Conservation (phyloP, 1,140 invertebrate genomes). For the Brachionus rubens region DNA sequence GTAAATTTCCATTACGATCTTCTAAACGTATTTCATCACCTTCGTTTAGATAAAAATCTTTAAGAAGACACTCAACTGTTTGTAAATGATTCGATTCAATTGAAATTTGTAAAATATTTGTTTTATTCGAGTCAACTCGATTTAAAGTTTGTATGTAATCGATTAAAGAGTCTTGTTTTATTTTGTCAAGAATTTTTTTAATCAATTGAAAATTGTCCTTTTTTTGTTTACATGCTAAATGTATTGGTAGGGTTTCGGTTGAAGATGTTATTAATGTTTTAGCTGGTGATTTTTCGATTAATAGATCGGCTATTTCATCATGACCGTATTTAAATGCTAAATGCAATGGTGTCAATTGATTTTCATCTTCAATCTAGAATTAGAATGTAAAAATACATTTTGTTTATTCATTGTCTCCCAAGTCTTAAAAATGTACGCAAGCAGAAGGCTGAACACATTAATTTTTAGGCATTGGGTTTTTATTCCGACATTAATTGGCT, state of each 20-base stretch:
- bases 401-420: too few relatives aligned
- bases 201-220: constrained; percentile 13
- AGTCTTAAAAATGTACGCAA: too few relatives aligned
- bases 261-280: not conserved
- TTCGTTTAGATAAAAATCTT: not conserved
- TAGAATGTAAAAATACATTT: not conserved
- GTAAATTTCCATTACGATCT: constrained; percentile 24
- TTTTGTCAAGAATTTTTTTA: constrained; percentile 15
- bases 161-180: not conserved
- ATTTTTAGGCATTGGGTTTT: too few relatives aligned
- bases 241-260: not conserved
- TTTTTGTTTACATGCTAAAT: constrained; percentile 32
- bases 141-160: not conserved
- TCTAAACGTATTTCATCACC: not conserved
- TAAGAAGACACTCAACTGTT: constrained; percentile 8
- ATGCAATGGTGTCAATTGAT: constrained; percentile 17
- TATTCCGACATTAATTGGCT: too few relatives aligned
- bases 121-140: not conserved
- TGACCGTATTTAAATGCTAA: constrained; percentile 32
- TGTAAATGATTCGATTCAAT: constrained; percentile 37
- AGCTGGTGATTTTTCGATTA: not conserved
- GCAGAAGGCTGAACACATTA: too few relatives aligned
- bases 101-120: not conserved
- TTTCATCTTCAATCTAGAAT: constrained; percentile 7
- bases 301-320: not conserved